Base-by-base conservation (phyloP, 2,113 vertebrate genomes). In the Peromyscus polionotus region DNA sequence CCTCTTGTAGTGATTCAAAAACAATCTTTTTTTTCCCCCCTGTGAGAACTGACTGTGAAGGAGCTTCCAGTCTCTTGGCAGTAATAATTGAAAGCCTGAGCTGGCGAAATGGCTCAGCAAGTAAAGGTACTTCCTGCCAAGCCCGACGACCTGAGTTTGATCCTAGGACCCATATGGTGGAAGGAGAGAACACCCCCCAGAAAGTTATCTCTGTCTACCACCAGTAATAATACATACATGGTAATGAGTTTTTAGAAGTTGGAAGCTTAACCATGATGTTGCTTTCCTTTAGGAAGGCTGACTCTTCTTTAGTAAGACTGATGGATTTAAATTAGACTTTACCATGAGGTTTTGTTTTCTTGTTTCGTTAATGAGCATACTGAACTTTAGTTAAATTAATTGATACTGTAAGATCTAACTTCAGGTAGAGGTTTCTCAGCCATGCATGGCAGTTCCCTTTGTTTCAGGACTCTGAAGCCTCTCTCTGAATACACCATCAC, bases 251-350 rank as follows among this genome's bases (percentile, higher is more conserved):
- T 17, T 84, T 63, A 63, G 26, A 63, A 84, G 36, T 63, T 28
- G n/a, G 59, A 84, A 63, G 33, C 54, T 81, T 61, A 39, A 22
- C 36, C 11, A 83, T 39, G 54, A 57, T 26, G 12, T 83, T 83
- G 20, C 54, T 26, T 83, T 24, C n/a, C 57, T 61, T 61, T 61
- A 39, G 54, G 79, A 80, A 83, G 36, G 22, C 36, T 77, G 12
- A 39, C 12, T 68, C 22, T 61, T 72, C 16, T 90, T 80, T 76
- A 76, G 22, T 39, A 72, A 42, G 16, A 89, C 70, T 63, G 24
- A 88, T n/a, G 59, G 24, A 85, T 67, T 91, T 96, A 87, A 86
- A 65, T 91, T 87, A 39, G 39, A 79, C 61, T 88, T 88, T 33
- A 84, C 42, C 17, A 20, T 61, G 54, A 90, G 26, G 9, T 88